These are phyloP conservation scores for Antheraea assamensis DNA, from an alignment of 2,888 invertebrate genomes.

Conservation along the genomic window DNA sequence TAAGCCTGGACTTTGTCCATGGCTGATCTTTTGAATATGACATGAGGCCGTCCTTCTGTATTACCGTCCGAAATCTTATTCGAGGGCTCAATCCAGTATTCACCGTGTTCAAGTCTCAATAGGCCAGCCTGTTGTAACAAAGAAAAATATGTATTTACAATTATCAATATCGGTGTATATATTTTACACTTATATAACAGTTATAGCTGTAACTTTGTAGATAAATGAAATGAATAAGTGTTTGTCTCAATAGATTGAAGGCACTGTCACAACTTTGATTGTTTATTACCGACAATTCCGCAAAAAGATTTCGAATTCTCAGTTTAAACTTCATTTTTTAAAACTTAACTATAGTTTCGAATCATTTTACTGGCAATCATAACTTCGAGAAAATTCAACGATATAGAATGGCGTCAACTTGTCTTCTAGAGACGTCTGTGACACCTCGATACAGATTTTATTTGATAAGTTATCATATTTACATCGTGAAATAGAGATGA, in stretches of 20 bases:
- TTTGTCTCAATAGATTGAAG: not conserved
- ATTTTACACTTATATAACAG: not conserved
- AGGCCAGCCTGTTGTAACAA: slow-evolving; percentile 83
- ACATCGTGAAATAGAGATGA: slow-evolving; percentile 32
- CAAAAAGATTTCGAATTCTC: not conserved
- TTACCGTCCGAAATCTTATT: slow-evolving; percentile 71
- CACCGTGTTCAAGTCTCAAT: slow-evolving; percentile 84
- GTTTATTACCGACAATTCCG: not conserved
- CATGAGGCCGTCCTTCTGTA: slow-evolving; percentile 82
- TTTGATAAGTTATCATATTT: slow-evolving; percentile 33
- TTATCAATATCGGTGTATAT: not conserved
- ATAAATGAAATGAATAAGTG: not conserved
- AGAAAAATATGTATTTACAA: not conserved
- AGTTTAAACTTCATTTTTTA: not conserved
- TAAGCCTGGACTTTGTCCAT: slow-evolving; percentile 75
- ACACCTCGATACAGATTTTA: slow-evolving; percentile 15
- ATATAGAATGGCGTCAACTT: slow-evolving; percentile 3
- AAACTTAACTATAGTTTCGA: not conserved
- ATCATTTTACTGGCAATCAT: not conserved
- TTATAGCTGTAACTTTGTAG: not conserved
- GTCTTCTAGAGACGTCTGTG: slow-evolving; percentile 5
- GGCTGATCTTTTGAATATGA: slow-evolving; percentile 86
- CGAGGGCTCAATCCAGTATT: slow-evolving; percentile 88
- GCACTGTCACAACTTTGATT: not conserved
- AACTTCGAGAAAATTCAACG: not conserved